Evolutionary conservation across 2,888 invertebrate genomes (phyloP).

Genomic region (Dryobotodes eremita): DNA sequence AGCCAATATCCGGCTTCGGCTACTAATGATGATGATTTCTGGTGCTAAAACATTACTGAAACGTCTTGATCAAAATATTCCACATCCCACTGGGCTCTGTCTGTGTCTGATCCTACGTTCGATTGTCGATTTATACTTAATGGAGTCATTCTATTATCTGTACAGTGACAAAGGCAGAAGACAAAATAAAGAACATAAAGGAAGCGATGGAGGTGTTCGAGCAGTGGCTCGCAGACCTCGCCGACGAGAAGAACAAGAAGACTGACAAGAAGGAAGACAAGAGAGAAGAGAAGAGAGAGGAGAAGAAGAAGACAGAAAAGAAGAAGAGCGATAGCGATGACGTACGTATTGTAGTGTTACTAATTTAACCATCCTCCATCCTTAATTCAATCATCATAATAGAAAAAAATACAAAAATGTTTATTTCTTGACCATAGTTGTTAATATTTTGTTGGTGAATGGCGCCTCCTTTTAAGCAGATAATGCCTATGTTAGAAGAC

Average conservation of each 20-base stretch:
- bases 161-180: conserved; percentile 93
- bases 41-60: neutral
- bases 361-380: conserved; percentile 12
- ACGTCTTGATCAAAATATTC: neutral
- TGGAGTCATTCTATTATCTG: conserved; percentile 33
- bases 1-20: neutral
- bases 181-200: conserved; percentile 92
- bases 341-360: neutral
- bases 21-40: neutral
- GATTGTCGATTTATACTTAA: neutral
- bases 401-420: no score
- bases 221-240: conserved; percentile 91
- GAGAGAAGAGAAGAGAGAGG: conserved; percentile 69
- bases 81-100: no score
- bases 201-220: conserved; percentile 93
- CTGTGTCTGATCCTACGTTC: neutral
- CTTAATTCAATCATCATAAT: no score
- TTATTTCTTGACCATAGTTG: no score
- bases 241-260: conserved; percentile 78
- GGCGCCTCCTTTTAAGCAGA: no score
- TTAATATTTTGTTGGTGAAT: no score
- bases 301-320: conserved; percentile 47
- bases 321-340: conserved; percentile 71
- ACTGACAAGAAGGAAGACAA: conserved; percentile 76
- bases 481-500: no score